phyloP scores from a whole-genome alignment of 2,888 invertebrate species.

The Biston betularia region DNA sequence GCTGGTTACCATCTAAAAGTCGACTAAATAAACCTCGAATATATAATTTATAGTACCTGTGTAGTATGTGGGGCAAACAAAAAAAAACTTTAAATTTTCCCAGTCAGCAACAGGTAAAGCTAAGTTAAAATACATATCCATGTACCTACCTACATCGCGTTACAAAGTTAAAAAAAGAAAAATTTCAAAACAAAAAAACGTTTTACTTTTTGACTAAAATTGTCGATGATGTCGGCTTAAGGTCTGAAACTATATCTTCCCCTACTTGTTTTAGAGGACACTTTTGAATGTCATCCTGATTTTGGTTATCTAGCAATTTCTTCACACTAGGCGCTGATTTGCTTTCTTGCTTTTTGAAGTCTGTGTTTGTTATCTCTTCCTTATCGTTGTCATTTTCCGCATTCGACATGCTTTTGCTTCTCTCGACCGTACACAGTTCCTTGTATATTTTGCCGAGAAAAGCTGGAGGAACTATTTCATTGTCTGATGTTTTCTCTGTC shows the following conservation, averaged over 20 bases:
- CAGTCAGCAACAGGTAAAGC: too few species aligned
- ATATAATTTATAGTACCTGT: too few species aligned
- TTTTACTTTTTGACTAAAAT: slow-evolving; percentile 6
- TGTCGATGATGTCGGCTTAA: neutral
- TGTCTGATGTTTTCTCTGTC: slow-evolving; percentile 10
- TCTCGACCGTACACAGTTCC: slow-evolving; percentile 27
- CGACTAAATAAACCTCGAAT: too few species aligned
- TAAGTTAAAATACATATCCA: neutral
- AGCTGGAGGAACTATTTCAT: slow-evolving; percentile 31
- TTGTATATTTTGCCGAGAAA: slow-evolving; percentile 45
- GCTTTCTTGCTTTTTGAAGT: slow-evolving; percentile 36
- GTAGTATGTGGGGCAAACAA: too few species aligned
- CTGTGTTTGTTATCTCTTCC: slow-evolving; percentile 35
- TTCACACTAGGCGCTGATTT: slow-evolving; percentile 37
- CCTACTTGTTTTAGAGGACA: slow-evolving; percentile 27
- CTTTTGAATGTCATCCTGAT: slow-evolving; percentile 21
- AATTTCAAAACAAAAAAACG: neutral
- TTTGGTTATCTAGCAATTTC: slow-evolving; percentile 1
- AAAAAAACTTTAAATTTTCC: too few species aligned
- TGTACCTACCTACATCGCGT: too few species aligned
- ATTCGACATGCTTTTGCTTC: slow-evolving; percentile 32
- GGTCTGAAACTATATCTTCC: slow-evolving; percentile 2
- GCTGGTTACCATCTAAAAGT: too few species aligned
- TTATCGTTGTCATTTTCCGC: slow-evolving; percentile 29
- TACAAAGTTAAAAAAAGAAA: neutral